Base-by-base conservation (phyloP, 2,113 vertebrate genomes). In the Acrocephalus arundinaceus region DNA sequence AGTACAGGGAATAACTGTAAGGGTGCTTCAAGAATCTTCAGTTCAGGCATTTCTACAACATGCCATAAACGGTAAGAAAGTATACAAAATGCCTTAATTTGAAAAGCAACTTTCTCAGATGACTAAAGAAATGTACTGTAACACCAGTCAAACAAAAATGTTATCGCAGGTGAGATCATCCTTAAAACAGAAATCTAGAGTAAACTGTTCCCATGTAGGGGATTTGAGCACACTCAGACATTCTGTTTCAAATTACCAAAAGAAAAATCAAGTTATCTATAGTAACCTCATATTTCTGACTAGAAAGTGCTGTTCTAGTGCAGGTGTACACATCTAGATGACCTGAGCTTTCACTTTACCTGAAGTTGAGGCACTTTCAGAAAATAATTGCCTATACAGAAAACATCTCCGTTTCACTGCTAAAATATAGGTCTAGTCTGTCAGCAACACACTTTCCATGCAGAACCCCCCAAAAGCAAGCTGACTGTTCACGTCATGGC, bases 1-100 rank as follows among this genome's bases (percentile, higher is more conserved):
- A 45, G 21, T 2, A 41, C 4, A 35, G 15, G 20, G 35, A 72
- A 83, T 6, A 43, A 5, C 61, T 20, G 3, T 2, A 67, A 65
- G 12, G 45, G 0, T 55, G 23, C n/a, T 80, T 20, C 59, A 52
- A 55, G 13, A 86, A 55, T 18, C 59, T 57, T 57, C 68, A 49
- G 23, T 11, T 73, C 24, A 48, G 65, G 48, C 52, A 83, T 12
- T 45, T n/a, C 23, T 23, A 86, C 28, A 81, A 15, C 9, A 22
- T 24, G 43, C 14, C 7, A 1, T 3, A n/a, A 1, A 1, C 5
- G 5, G 4, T 55, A 85, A 75, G 23, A 52, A 77, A 54, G 7
- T 2, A 62, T 13, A 28, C 13, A 67, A 48, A 20, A 37, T 12
- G 8, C 5, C 54, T 15, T 79, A 27, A 30, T 35, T 43, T 51